Percentiles rank a stretch among this genome's conserved stretches.
These are phyloP conservation scores for Rhimphoctona megacephalus DNA, from an alignment of 2,888 invertebrate genomes.

Conservation along the genomic window DNA sequence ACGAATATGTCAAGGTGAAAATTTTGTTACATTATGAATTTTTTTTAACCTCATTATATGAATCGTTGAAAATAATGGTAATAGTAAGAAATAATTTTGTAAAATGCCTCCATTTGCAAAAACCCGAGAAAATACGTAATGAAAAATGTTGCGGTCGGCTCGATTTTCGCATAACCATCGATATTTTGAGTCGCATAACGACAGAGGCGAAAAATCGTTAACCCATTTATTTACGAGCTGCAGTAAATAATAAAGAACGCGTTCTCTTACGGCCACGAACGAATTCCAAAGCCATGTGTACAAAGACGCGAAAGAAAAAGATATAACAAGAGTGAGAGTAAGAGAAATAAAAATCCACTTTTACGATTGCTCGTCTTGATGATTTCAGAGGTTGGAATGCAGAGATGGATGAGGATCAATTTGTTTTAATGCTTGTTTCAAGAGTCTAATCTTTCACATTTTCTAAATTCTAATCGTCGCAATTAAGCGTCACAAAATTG, in stretches of 20 bases:
- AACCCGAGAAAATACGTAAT: not conserved
- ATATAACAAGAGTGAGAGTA: conserved; percentile 9
- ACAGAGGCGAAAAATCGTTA: conserved; percentile 53
- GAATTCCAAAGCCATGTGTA: conserved; percentile 25
- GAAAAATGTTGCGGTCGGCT: not conserved
- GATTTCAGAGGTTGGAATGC: conserved; percentile 18
- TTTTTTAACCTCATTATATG: not conserved
- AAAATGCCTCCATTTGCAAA: not conserved
- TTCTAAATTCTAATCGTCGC: not conserved
- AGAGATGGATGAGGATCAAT: conserved; percentile 1
- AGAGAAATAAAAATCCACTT: conserved; percentile 8
- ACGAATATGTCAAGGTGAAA: too few species aligned
- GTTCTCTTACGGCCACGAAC: conserved; percentile 19
- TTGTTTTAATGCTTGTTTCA: not conserved
- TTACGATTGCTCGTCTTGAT: conserved; percentile 34
- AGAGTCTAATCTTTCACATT: not conserved
- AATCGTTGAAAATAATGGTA: not conserved
- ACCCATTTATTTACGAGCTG: conserved; percentile 65
- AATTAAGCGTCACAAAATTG: not conserved
- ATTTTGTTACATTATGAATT: not conserved
- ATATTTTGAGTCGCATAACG: not conserved
- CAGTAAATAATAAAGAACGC: conserved; percentile 36
- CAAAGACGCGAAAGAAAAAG: conserved; percentile 31
- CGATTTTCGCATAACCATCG: not conserved
- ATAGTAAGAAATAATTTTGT: not conserved